Conservation (phyloP, 2,113 vertebrate species). For the Ptilonorhynchus violaceus region DNA sequence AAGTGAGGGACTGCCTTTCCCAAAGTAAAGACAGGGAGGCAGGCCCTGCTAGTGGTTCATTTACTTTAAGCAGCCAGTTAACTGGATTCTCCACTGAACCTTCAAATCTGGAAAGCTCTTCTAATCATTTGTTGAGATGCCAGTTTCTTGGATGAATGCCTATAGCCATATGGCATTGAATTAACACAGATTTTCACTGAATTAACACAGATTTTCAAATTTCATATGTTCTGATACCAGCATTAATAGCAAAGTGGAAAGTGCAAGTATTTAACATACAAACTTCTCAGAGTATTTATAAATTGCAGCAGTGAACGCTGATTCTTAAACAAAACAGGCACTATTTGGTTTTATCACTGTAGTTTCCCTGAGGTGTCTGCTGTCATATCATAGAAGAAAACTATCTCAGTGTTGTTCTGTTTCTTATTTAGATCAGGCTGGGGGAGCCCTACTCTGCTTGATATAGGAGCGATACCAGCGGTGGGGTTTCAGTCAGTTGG, state of each 20-base stretch:
- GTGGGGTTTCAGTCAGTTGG: neutral
- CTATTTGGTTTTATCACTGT: neutral
- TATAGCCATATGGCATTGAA: slow-evolving; percentile 47
- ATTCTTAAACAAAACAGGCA: slow-evolving; percentile 5
- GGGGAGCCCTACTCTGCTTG: neutral
- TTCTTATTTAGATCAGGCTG: neutral
- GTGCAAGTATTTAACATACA: neutral
- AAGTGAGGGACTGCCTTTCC: neutral
- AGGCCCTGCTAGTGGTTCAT: neutral
- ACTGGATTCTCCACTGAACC: neutral
- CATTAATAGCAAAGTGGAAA: slow-evolving; percentile 17
- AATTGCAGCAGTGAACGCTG: neutral
- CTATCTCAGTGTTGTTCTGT: neutral
- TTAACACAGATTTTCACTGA: slow-evolving; percentile 43
- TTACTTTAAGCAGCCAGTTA: neutral
- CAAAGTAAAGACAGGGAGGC: neutral
- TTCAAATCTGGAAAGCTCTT: neutral
- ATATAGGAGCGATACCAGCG: neutral
- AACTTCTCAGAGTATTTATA: neutral
- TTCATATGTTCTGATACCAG: neutral
- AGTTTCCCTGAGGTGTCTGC: neutral
- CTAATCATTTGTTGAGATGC: slow-evolving; percentile 11
- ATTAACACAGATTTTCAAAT: slow-evolving; percentile 42
- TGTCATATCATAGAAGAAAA: neutral
- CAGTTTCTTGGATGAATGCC: slow-evolving; percentile 40